Evolutionary conservation across 2,113 vertebrate species (phyloP).

Genomic region (Proteles cristata): DNA sequence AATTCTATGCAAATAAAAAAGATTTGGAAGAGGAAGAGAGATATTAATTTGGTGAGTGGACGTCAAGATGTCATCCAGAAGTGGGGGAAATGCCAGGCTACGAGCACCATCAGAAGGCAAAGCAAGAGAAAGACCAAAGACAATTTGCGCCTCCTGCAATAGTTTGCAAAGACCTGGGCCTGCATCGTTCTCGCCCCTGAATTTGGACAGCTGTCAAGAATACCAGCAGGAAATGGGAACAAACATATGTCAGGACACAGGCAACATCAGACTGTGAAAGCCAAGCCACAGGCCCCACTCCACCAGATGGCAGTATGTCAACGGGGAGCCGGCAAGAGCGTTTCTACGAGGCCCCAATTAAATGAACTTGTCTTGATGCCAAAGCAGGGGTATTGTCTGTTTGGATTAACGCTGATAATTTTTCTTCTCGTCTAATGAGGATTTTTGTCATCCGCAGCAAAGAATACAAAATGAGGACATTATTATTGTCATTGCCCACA

Average conservation of each 20-base stretch:
- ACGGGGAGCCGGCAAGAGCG: not conserved
- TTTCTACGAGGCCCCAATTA: not conserved
- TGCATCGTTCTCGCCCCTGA: not conserved
- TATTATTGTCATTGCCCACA: not conserved
- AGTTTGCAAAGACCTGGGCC: not conserved
- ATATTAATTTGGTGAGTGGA: not conserved
- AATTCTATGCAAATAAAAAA: not conserved
- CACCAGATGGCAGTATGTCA: constrained; percentile 75
- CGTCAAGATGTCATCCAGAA: not conserved
- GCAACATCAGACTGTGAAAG: not conserved
- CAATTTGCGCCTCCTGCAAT: not conserved
- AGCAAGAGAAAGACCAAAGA: not conserved
- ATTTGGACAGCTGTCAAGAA: constrained; percentile 65
- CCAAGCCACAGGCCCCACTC: not conserved
- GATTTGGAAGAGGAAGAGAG: not conserved
- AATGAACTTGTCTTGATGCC: not conserved
- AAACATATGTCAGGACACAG: constrained; percentile 61
- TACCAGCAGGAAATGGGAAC: constrained; percentile 12
- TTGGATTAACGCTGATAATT: not conserved
- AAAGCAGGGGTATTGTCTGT: not conserved
- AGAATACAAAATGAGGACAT: not conserved
- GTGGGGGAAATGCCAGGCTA: not conserved
- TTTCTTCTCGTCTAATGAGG: constrained; percentile 3
- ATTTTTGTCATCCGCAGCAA: constrained; percentile 10
- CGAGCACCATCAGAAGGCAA: not conserved